Evolutionary conservation across 1,140 invertebrate species (phyloP).

Genomic region (Brachionus rubens): DNA sequence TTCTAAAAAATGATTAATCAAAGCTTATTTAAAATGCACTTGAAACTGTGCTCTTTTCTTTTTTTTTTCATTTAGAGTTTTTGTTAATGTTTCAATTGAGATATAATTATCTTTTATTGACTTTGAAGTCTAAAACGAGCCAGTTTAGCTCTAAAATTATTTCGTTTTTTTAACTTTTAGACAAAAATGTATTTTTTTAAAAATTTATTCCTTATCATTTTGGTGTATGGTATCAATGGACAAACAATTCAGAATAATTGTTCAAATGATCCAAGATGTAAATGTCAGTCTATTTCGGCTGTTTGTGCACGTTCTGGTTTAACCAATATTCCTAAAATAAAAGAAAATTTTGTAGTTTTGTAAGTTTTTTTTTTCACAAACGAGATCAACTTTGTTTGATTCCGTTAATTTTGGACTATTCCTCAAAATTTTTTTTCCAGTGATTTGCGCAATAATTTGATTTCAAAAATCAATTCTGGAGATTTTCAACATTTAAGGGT

Average conservation of each 20-base stretch:
- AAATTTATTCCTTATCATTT: background rate
- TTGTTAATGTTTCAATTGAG: too few species aligned
- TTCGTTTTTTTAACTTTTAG: background rate
- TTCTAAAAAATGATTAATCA: too few species aligned
- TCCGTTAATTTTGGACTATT: background rate
- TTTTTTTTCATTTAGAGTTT: too few species aligned
- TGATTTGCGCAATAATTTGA: constrained; percentile 10
- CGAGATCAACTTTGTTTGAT: background rate
- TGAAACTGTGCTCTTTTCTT: too few species aligned
- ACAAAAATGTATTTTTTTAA: background rate
- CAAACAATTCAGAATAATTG: background rate
- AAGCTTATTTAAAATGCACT: too few species aligned
- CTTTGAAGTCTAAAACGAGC: too few species aligned
- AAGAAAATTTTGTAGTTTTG: constrained; percentile 1
- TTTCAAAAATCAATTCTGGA: constrained; percentile 28
- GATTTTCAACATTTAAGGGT: background rate
- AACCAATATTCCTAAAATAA: background rate
- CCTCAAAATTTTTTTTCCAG: background rate
- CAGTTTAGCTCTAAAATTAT: too few species aligned
- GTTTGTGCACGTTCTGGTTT: background rate
- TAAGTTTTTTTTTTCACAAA: background rate
- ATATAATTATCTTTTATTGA: too few species aligned
- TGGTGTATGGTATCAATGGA: background rate
- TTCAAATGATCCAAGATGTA: background rate
- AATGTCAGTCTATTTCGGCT: background rate